A percentile compares a stretch with the other conserved stretches of the same genome.
These are phyloP conservation scores for Eublepharis macularius DNA, from an alignment of 2,113 vertebrate genomes.

Conservation along the genomic window DNA sequence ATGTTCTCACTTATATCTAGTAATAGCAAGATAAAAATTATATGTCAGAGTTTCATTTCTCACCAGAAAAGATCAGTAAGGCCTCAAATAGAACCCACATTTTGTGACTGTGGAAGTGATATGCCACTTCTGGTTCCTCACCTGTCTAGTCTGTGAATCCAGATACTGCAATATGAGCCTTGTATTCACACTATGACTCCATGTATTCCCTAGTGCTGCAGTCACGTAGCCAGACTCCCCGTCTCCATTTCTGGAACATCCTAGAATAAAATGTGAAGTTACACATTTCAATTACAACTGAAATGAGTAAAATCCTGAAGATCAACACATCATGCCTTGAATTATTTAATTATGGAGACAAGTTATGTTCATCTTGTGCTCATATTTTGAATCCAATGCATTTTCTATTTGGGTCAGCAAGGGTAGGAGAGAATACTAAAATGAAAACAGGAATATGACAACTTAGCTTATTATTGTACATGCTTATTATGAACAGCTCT, in stretches of 20 bases:
- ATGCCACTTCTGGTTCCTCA: slow-evolving; percentile 54
- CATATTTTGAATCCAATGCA: not conserved
- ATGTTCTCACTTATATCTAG: not conserved
- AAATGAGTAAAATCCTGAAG: slow-evolving; percentile 7
- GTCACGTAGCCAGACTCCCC: slow-evolving; percentile 73
- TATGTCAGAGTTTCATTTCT: not conserved
- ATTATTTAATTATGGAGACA: not conserved
- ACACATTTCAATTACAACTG: slow-evolving; percentile 1
- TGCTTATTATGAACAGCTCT: not conserved
- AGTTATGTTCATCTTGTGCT: not conserved
- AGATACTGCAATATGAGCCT: slow-evolving; percentile 81
- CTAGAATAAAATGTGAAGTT: slow-evolving; percentile 54
- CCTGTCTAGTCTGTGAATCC: slow-evolving; percentile 76
- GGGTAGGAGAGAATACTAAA: not conserved
- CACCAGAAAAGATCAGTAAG: not conserved
- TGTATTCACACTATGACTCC: slow-evolving; percentile 86
- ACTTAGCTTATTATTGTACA: not conserved
- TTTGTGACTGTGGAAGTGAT: not conserved
- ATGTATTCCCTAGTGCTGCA: slow-evolving; percentile 84
- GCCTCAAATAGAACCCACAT: not conserved
- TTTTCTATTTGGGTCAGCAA: not conserved
- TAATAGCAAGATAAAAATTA: not conserved
- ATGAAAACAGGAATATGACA: not conserved
- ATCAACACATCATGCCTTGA: not conserved
- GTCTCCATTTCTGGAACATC: slow-evolving; percentile 49